Conservation (phyloP, 2,113 vertebrate genomes). For the Myocastor coypus region DNA sequence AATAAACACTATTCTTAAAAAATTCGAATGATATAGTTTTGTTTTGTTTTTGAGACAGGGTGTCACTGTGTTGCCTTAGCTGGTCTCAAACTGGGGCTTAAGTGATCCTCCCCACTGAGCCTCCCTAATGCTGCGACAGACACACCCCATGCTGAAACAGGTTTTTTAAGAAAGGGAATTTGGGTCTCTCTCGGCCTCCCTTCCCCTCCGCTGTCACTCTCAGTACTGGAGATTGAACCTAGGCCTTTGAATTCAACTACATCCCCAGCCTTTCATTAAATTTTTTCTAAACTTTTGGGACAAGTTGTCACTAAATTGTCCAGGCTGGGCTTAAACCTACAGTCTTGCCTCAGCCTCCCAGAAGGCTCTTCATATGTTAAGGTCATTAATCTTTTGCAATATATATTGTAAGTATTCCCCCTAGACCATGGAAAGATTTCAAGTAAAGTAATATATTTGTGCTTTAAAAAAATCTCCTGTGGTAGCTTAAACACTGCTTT, state of each 20-base stretch:
- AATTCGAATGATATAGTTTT: neutral
- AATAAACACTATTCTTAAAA: neutral
- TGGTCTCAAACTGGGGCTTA: neutral
- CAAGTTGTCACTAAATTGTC: neutral
- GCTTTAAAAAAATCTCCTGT: neutral
- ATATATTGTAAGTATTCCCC: neutral
- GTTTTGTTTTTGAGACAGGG: neutral
- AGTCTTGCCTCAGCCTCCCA: neutral
- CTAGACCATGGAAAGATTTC: neutral
- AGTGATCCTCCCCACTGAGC: neutral
- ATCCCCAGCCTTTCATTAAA: neutral
- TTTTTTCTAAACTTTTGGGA: neutral
- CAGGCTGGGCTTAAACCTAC: neutral
- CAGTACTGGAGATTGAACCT: neutral
- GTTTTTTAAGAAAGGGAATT: neutral
- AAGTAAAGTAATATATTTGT: neutral
- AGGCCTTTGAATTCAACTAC: neutral
- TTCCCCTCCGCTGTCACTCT: neutral
- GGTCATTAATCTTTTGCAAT: neutral
- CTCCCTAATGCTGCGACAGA: neutral
- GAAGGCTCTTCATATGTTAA: neutral
- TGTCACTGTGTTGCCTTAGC: neutral
- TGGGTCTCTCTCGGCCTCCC: neutral
- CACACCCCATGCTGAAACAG: too few species aligned
- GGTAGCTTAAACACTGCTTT: neutral